phyloP scores from a whole-genome alignment of 2,113 vertebrate genomes.

The Lutjanus erythropterus region DNA sequence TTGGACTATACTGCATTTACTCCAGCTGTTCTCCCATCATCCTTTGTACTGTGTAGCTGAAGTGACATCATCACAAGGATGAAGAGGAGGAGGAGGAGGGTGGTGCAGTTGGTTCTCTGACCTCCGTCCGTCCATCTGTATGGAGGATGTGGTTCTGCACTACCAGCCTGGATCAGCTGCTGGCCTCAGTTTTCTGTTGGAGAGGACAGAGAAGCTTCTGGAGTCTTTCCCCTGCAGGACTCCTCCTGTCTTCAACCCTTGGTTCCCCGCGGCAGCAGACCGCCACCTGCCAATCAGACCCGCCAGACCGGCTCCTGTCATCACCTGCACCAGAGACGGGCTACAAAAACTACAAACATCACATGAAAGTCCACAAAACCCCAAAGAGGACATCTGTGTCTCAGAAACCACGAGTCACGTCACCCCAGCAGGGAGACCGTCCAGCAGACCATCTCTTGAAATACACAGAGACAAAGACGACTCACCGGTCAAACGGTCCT shows the following conservation, averaged over 20 bases:
- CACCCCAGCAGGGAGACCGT: neutral
- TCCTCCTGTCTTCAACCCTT: slow-evolving; percentile 84
- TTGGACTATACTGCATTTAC: neutral
- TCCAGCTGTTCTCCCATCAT: neutral
- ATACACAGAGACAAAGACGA: neutral
- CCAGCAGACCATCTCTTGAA: neutral
- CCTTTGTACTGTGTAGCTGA: neutral
- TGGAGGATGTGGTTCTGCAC: slow-evolving; percentile 90
- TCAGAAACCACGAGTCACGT: slow-evolving; percentile 20
- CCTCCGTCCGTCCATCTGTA: slow-evolving; percentile 31
- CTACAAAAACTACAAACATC: neutral
- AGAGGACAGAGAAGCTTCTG: slow-evolving; percentile 83
- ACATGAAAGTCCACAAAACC: neutral
- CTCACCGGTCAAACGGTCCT: slow-evolving; percentile 82
- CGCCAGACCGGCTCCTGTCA: slow-evolving; percentile 81
- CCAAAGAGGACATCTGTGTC: neutral
- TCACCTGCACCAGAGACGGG: slow-evolving; percentile 47
- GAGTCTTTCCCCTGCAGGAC: slow-evolving; percentile 84
- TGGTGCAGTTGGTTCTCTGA: neutral
- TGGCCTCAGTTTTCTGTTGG: slow-evolving; percentile 71
- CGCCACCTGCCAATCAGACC: slow-evolving; percentile 85
- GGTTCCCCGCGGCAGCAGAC: slow-evolving; percentile 82
- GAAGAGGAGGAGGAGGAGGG: slow-evolving; percentile 14
- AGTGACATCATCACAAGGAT: neutral
- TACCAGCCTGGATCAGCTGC: slow-evolving; percentile 75